Conservation (phyloP, 2,888 invertebrate genomes). For the Cryptocephalus primarius region DNA sequence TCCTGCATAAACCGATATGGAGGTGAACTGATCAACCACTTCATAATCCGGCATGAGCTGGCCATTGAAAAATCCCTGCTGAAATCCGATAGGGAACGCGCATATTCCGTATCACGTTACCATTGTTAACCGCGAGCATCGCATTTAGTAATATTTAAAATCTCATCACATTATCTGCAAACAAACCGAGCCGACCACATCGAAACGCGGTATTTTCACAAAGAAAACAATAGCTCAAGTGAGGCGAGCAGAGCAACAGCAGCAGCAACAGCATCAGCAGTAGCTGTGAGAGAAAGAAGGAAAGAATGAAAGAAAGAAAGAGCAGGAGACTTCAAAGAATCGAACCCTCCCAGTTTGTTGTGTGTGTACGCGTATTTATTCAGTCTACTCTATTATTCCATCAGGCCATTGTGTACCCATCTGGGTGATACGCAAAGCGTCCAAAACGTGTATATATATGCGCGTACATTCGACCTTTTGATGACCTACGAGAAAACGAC, state of each 20-base stretch:
- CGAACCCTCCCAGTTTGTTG: too few species aligned
- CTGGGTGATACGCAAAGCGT: slow-evolving; percentile 23
- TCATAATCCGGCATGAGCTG: too few species aligned
- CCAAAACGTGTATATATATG: slow-evolving; percentile 9
- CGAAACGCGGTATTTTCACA: slow-evolving; percentile 4
- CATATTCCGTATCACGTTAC: slow-evolving; percentile 2
- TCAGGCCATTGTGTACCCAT: slow-evolving; percentile 35
- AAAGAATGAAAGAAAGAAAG: too few species aligned
- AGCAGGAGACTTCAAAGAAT: too few species aligned
- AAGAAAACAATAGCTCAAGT: slow-evolving; percentile 22
- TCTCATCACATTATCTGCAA: slow-evolving; percentile 28
- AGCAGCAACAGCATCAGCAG: too few species aligned
- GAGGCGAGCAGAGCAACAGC: too few species aligned
- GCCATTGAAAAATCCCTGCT: too few species aligned
- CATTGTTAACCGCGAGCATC: slow-evolving; percentile 5
- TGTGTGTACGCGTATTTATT: slow-evolving; percentile 20
- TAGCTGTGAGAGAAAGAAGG: too few species aligned
- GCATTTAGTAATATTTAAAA: slow-evolving; percentile 20
- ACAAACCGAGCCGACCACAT: slow-evolving; percentile 12
- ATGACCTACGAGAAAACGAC: not conserved
- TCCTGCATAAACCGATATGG: too few species aligned
- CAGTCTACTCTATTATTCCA: slow-evolving; percentile 36
- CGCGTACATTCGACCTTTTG: too few species aligned
- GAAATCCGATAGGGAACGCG: not conserved
- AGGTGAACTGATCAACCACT: too few species aligned